Evolutionary conservation across 2,113 vertebrate genomes (phyloP), one percentile per base, ranked within the genome.

Genomic region (Zosterops borbonicus): DNA sequence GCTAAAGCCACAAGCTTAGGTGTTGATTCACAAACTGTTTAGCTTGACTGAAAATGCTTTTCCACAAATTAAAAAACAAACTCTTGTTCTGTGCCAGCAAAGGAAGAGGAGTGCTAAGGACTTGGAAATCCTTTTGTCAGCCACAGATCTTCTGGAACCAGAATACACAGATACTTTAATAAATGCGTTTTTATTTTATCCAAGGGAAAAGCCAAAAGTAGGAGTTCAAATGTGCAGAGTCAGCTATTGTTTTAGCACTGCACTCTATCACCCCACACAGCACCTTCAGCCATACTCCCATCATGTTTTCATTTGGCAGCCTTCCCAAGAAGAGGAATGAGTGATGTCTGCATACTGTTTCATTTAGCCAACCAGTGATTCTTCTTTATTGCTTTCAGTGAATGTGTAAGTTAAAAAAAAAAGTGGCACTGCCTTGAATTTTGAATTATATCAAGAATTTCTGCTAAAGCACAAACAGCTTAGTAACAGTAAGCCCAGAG

Each of bases 151-250:
- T 95, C 95, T 97, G 86, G 73, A 97, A 86, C 82, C 55, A 95
- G 86, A 97, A 84, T 75, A 92, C 78, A 92, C 42, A 79, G 81
- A 92, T 94, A 90, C 86, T 96, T 93, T 55, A 76, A 90, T 91
- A 94, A 96, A 96, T 94, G 60, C 21, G 8, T 19, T 95, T 97
- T 95, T 95, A 92, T 95, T 92, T 95, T 92, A 95, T 94, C 69
- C 76, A 78, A 42, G 56, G 67, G 58, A 83, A 91, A 88, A 96
- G 67, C 62, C 73, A 81, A 73, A 93, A 92, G 82, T 86, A 85
- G 85, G 73, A 95, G 53, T 75, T 90, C 0, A 3, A 94, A 96
- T 92, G 64, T 96, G 94, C 96, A 76, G 90, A 86, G 90, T 97
- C 92, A 97, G 95, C 95, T 93, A 69, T 95, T 97, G 73, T 86